Base-by-base conservation (phyloP, 2,113 vertebrate genomes). In the Climacteris rufus region DNA sequence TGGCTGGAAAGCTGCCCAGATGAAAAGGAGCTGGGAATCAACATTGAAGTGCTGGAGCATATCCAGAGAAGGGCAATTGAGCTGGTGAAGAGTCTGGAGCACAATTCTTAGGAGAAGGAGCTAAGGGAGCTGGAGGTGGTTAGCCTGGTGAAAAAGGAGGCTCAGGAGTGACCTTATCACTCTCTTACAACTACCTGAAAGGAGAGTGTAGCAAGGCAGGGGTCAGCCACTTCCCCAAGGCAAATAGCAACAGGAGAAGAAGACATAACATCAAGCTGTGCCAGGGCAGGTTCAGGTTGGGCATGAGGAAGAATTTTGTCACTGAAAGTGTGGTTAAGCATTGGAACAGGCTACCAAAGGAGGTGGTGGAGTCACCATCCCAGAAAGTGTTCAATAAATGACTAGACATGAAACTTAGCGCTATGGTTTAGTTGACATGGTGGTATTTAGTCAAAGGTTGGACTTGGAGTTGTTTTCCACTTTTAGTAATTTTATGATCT, bases 331-430 rank as follows among this genome's bases (percentile, higher is more conserved):
- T 52, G 7, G 9, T 39, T 53, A 68, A 68, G 16, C 30, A 54
- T 53, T 75, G n/a, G 25, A 82, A 76, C 11, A 23, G 25, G 33
- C 19, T 52, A 39, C 33, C 15, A 17, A 60, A 24, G 30, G 30
- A 40, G 14, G 24, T 27, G 9, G 39, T 47, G 14, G 45, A 40
- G 11, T 54, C 39, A 35, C 53, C 25, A 53, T 54, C 20, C 39
- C 28, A 30, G 23, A 10, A 66, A 52, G 10, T 20, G 15, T 39
- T 74, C 23, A 45, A 0, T n/a, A 61, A 54, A 61, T 0, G 0
- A 54, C 10, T 27, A 68, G 30, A 69, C 7, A 27, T 40, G n/a
- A 24, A 82, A 17, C 9, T 35, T 40, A 45, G 9, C 9, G 23
- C 37, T 60, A 45, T 25, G 23, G 20, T 66, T 75, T n/a, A 68